These are phyloP conservation scores for Rhagium mordax DNA, from an alignment of 2,888 invertebrate species.

Conservation along the genomic window DNA sequence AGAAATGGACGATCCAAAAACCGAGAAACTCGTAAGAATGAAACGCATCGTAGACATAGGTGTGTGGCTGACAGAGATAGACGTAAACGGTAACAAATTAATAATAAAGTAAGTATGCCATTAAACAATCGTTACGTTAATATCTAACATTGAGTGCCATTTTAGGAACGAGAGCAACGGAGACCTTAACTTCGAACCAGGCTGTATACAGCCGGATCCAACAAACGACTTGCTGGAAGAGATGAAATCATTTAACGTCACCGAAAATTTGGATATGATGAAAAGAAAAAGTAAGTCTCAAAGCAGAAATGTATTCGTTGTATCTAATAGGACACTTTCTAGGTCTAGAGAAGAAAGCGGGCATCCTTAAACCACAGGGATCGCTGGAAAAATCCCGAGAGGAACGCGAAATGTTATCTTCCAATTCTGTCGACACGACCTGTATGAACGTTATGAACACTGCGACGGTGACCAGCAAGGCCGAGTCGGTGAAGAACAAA, in stretches of 20 bases:
- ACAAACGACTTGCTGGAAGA: slow-evolving; percentile 73
- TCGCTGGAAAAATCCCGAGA: slow-evolving; percentile 79
- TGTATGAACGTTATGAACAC: slow-evolving; percentile 7
- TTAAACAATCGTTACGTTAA: background rate
- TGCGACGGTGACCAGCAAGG: slow-evolving; percentile 34
- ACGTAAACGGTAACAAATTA: slow-evolving; percentile 68
- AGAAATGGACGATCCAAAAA: slow-evolving; percentile 67
- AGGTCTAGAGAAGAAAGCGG: slow-evolving; percentile 67
- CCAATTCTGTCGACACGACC: slow-evolving; percentile 36
- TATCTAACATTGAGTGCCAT: background rate
- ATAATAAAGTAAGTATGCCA: slow-evolving; percentile 61
- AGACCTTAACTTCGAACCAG: slow-evolving; percentile 66
- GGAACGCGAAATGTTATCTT: slow-evolving; percentile 72
- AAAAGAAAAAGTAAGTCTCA: slow-evolving; percentile 56
- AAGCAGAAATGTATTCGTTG: background rate
- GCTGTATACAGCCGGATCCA: slow-evolving; percentile 68
- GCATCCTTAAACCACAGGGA: slow-evolving; percentile 82
- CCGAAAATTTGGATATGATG: slow-evolving; percentile 52
- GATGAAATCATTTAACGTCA: slow-evolving; percentile 72
- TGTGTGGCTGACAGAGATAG: slow-evolving; percentile 70
- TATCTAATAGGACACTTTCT: background rate
- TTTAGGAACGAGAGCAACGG: slow-evolving; percentile 61
- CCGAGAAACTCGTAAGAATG: slow-evolving; percentile 71
- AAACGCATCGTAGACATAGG: slow-evolving; percentile 72
- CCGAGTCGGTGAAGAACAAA: slow-evolving; percentile 61